Conservation (phyloP, 2,888 invertebrate genomes). For the Plusia festucae region DNA sequence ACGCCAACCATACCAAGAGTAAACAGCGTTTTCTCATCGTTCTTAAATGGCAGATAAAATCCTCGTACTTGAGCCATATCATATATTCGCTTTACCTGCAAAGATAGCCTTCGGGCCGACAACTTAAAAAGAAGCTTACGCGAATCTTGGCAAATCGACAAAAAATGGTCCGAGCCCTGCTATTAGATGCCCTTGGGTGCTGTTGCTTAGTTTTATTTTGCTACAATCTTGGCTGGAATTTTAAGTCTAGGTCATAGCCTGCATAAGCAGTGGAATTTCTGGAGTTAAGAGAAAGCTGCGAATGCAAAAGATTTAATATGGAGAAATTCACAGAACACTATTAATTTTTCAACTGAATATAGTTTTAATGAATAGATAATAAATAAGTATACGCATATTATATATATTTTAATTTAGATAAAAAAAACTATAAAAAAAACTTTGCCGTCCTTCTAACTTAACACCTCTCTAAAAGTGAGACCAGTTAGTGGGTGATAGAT, state of each 20-base stretch:
- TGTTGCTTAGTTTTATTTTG: neutral
- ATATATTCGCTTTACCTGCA: slow-evolving; percentile 1
- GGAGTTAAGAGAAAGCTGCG: neutral
- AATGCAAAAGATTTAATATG: neutral
- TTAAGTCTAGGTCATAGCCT: neutral
- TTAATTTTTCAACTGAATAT: neutral
- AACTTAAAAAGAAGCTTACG: slow-evolving; percentile 3
- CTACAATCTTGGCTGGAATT: neutral
- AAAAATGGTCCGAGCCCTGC: slow-evolving; percentile 5
- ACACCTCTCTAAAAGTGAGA: neutral
- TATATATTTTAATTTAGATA: neutral
- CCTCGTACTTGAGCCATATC: neutral
- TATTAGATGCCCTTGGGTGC: neutral
- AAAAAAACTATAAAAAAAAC: neutral
- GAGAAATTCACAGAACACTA: neutral
- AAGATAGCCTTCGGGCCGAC: neutral
- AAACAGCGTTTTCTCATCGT: neutral
- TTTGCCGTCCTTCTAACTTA: neutral
- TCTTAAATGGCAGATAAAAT: neutral
- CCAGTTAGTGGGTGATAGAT: slow-evolving; percentile 1
- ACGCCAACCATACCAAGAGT: neutral
- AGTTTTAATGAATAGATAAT: no score
- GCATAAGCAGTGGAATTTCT: neutral
- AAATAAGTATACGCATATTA: no score
- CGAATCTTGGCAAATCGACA: neutral